A percentile compares a stretch with the other conserved stretches of the same genome.
Evolutionary conservation across 2,113 vertebrate genomes (phyloP).

Genomic region (Lepisosteus osseus): DNA sequence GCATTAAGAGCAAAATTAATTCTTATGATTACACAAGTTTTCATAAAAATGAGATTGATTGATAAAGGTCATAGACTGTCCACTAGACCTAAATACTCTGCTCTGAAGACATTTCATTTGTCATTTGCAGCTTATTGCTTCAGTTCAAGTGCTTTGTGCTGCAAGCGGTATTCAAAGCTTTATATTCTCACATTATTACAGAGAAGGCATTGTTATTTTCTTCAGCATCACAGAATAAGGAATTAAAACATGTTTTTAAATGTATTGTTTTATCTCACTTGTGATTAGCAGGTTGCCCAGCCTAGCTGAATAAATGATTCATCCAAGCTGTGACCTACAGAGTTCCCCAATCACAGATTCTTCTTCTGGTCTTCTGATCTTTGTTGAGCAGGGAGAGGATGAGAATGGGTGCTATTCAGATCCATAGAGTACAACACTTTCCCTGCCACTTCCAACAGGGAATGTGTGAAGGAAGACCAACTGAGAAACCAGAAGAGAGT

Average conservation of each 20-base stretch:
- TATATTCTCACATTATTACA: slow-evolving; percentile 36
- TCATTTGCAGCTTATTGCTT: slow-evolving; percentile 29
- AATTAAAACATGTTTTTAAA: neutral
- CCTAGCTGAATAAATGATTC: neutral
- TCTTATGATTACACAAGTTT: slow-evolving; percentile 27
- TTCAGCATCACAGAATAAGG: neutral
- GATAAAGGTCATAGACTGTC: too few species aligned
- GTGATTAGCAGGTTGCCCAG: neutral
- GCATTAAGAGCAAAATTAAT: too few species aligned
- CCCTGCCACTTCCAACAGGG: too few species aligned
- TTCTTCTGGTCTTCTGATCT: too few species aligned
- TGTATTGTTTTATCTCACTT: neutral
- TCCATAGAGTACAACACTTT: too few species aligned
- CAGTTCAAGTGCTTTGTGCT: slow-evolving; percentile 54
- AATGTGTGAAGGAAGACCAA: too few species aligned
- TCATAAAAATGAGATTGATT: slow-evolving; percentile 33
- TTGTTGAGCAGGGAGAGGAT: too few species aligned
- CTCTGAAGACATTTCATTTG: slow-evolving; percentile 16
- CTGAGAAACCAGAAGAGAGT: too few species aligned
- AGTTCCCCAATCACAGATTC: too few species aligned
- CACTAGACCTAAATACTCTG: too few species aligned
- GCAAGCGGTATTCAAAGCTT: slow-evolving; percentile 45
- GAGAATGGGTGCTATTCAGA: too few species aligned
- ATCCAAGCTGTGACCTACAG: too few species aligned
- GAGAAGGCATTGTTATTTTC: neutral